These are phyloP conservation scores for Pagetopsis macropterus DNA, from an alignment of 2,797 vertebrate genomes.

Conservation along the genomic window DNA sequence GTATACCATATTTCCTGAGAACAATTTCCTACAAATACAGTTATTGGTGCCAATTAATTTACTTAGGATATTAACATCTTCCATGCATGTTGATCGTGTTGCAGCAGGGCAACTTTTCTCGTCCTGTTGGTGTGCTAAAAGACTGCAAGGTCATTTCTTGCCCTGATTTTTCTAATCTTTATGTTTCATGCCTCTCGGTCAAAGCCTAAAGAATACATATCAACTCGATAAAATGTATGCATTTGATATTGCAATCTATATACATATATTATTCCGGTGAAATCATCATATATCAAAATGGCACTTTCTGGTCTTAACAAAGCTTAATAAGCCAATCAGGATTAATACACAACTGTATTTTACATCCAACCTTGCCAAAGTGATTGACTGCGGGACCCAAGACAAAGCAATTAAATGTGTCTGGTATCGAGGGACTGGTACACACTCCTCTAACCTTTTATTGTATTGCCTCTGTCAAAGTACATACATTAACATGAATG, in stretches of 20 bases:
- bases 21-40: background rate
- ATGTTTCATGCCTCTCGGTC: constrained; percentile 13
- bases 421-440: constrained; percentile 73
- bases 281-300: constrained; percentile 36
- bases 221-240: background rate
- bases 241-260: background rate
- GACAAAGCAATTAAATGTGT: constrained; percentile 79
- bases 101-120: background rate
- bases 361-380: constrained; percentile 58
- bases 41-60: background rate
- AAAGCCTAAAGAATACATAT: constrained; percentile 5
- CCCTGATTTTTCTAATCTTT: constrained; percentile 13
- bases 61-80: background rate
- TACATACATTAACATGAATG: constrained; percentile 82
- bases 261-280: background rate
- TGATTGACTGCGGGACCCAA: constrained; percentile 65
- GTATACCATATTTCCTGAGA: background rate
- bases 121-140: background rate
- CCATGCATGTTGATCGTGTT: background rate
- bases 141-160: constrained; percentile 1
- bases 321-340: constrained; percentile 31
- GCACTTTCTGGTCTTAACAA: constrained; percentile 8
- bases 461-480: constrained; percentile 78
- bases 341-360: constrained; percentile 62
- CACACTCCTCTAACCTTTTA: constrained; percentile 77